Evolutionary conservation across 1,140 invertebrate genomes (phyloP).

Genomic region (Drosophila arizonae): DNA sequence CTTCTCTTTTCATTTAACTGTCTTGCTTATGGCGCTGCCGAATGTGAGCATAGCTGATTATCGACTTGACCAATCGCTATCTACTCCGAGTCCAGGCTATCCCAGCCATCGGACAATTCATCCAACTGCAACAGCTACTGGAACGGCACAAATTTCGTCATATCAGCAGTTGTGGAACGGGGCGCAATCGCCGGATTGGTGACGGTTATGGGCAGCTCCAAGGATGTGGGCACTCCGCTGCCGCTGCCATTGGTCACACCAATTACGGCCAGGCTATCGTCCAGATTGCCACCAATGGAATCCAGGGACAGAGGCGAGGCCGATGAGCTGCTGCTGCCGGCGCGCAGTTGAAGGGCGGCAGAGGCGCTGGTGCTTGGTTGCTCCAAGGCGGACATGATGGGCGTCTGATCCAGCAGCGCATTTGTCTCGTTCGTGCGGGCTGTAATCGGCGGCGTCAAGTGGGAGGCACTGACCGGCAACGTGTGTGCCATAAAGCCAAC

Average conservation of each 20-base stretch:
- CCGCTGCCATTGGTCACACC: slow-evolving; percentile 82
- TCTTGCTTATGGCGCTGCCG: not conserved
- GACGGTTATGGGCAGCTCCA: slow-evolving; percentile 87
- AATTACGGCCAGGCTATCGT: slow-evolving; percentile 85
- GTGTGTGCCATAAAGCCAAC: not conserved
- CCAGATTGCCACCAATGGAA: slow-evolving; percentile 74
- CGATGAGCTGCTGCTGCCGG: not conserved
- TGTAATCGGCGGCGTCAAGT: slow-evolving; percentile 63
- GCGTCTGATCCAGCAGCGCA: slow-evolving; percentile 87
- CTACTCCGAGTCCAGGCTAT: too few relatives aligned
- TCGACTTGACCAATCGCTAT: too few relatives aligned
- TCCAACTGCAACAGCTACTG: slow-evolving; percentile 35
- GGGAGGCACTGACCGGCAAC: not conserved
- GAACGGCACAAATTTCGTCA: slow-evolving; percentile 55
- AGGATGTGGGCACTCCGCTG: slow-evolving; percentile 85
- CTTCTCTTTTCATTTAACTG: not conserved
- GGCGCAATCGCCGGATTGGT: slow-evolving; percentile 87
- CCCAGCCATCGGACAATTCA: not conserved
- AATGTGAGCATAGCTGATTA: too few relatives aligned
- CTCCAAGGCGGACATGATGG: slow-evolving; percentile 91
- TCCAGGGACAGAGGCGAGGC: slow-evolving; percentile 27
- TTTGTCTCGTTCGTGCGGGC: slow-evolving; percentile 86
- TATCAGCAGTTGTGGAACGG: slow-evolving; percentile 29
- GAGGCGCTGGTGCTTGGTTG: slow-evolving; percentile 83
- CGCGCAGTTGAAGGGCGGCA: not conserved